Base-by-base conservation (phyloP, 1,140 invertebrate genomes). In the Plodia interpunctella region DNA sequence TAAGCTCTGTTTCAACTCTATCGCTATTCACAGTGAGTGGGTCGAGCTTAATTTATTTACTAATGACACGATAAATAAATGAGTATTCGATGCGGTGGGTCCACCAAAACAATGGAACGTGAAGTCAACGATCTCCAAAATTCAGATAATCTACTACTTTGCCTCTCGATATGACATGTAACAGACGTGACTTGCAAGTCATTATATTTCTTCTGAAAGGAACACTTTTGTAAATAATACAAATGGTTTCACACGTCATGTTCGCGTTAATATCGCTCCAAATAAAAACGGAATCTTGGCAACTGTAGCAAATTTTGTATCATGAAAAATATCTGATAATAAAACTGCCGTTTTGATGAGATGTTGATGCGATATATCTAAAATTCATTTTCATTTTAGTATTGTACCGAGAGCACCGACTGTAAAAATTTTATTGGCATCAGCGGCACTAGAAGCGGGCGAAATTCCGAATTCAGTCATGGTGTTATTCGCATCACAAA, bases 231-330 rank as follows among this genome's bases (percentile, higher is more conserved):
- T 10, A 53, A 52, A 59, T 59, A 52, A 52, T 59, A 32, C 17
- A 60, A 44, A 54, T 54, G 28, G 11, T 18, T 11, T 13, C 52
- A 38, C 19, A 59, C 55, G 25, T 21, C 59, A 57, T 63, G 57
- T 66, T 65, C 59, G 66, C 65, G 65, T 74, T 68, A 70, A 69
- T 64, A 68, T 65, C 57, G 56, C 71, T 65, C 67, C 63, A 68
- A 67, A 65, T 38, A 60, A 70, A 73, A 68, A 61, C 49, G 25
- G 49, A 67, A 65, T 62, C 66, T 82, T 82, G 78, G 78, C 74
- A 78, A 73, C 62, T 63, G 66, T 63, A 66, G 35, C 66, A 68
- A 62, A n/a, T 5, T 44, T n/a, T 44, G 38, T n/a, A 53, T 53
- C 51, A 66, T 62, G 57, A 53, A 59, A 20, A 54, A 21, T 28